Percentiles rank a stretch among this genome's conserved stretches.
phyloP scores from a whole-genome alignment of 2,888 invertebrate species.

The Hydrotaea diabolus region DNA sequence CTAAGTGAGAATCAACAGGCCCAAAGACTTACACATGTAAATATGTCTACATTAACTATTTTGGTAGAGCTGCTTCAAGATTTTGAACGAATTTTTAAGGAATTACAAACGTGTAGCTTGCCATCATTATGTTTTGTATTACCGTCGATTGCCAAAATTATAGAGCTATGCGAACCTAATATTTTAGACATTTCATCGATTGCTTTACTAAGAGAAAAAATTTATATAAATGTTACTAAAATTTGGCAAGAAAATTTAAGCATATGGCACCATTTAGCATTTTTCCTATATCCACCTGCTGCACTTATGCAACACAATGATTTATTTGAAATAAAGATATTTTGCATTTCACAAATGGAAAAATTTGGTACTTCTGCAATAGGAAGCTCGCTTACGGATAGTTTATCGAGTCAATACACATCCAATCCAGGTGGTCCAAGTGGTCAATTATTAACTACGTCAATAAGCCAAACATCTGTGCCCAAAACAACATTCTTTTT shows the following conservation, averaged over 20 bases:
- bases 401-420: neutral
- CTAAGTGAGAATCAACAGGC: too few species aligned
- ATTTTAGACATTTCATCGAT: neutral
- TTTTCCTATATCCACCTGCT: neutral
- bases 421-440: neutral
- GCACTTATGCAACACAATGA: too few species aligned
- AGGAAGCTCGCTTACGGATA: neutral
- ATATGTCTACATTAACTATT: too few species aligned
- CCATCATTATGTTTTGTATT: neutral
- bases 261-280: too few species aligned
- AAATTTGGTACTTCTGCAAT: constrained; percentile 3
- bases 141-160: neutral
- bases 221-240: neutral
- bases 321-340: neutral
- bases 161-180: neutral
- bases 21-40: too few species aligned
- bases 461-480: neutral
- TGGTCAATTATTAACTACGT: neutral
- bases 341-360: neutral
- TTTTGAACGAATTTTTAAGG: neutral
- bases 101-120: neutral
- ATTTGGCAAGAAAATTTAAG: too few species aligned
- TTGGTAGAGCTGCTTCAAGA: neutral
- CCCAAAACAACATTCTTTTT: constrained; percentile 1
- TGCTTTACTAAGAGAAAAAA: neutral